These are phyloP conservation scores for Microcebus ravelobensis DNA, from an alignment of 2,113 vertebrate species.

Conservation along the genomic window DNA sequence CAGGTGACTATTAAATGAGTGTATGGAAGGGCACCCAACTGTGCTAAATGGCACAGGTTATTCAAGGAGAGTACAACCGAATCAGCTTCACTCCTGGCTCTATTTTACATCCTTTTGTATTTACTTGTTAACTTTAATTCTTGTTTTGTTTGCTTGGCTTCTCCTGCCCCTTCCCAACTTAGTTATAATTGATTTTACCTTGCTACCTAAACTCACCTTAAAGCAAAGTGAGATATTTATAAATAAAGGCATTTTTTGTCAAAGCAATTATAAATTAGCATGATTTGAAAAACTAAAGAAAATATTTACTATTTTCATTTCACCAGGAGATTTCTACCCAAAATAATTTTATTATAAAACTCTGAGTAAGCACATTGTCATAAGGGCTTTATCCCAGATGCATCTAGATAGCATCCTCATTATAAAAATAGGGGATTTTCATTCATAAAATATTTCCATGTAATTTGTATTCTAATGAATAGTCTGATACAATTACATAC, in stretches of 20 bases:
- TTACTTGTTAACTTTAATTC: conserved; percentile 18
- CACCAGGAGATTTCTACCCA: not conserved
- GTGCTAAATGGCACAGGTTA: not conserved
- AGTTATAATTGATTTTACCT: not conserved
- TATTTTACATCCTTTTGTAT: not conserved
- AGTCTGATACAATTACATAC: not conserved
- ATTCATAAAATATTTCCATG: not conserved
- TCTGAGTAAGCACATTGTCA: not conserved
- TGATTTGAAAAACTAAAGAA: not conserved
- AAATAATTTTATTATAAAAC: not conserved
- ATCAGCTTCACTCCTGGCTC: not conserved
- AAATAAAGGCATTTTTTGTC: conserved; percentile 1
- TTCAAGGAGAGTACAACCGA: not conserved
- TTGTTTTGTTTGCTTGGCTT: not conserved
- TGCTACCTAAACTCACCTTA: conserved; percentile 4
- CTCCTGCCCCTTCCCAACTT: not conserved
- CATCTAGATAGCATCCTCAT: not conserved
- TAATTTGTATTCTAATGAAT: conserved; percentile 9
- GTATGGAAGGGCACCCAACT: not conserved
- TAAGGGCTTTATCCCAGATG: not conserved
- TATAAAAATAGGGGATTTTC: conserved; percentile 24
- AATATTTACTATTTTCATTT: conserved; percentile 10
- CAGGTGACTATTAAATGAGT: not conserved
- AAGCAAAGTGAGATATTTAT: not conserved
- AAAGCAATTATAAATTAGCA: not conserved